Percentiles rank a stretch among this genome's conserved stretches.
These are phyloP conservation scores for Isurus oxyrinchus DNA, from an alignment of 2,113 vertebrate genomes.

Conservation along the genomic window DNA sequence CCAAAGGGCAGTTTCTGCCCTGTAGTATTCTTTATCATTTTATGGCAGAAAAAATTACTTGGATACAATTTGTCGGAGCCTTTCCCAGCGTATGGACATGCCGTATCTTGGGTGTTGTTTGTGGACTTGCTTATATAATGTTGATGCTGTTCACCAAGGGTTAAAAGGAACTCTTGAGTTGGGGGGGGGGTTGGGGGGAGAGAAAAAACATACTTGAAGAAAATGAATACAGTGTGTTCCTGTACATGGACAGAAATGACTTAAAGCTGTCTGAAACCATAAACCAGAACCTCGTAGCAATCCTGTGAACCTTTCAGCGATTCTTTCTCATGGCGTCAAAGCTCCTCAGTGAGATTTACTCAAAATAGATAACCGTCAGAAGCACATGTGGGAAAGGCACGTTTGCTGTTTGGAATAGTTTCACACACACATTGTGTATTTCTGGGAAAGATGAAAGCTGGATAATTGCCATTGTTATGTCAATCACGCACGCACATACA, in stretches of 20 bases:
- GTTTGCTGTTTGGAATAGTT: conserved; percentile 2
- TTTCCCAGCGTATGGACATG: neutral
- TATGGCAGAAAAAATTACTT: neutral
- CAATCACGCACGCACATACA: neutral
- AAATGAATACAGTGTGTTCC: conserved; percentile 35
- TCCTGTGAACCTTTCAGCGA: conserved; percentile 26
- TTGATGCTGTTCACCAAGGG: neutral
- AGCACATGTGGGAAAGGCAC: conserved; percentile 28
- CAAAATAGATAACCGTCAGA: conserved; percentile 30
- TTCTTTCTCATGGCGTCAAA: conserved; percentile 32
- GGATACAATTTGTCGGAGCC: neutral
- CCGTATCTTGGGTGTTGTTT: neutral
- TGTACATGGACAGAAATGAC: neutral
- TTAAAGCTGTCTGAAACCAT: conserved; percentile 33
- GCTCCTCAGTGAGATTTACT: conserved; percentile 16
- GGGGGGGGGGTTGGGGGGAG: too few species aligned
- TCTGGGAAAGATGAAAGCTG: neutral
- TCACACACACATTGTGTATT: neutral
- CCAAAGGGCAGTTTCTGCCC: neutral
- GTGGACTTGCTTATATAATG: neutral
- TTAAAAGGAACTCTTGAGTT: neutral
- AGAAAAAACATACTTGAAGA: neutral
- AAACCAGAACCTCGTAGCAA: conserved; percentile 26
- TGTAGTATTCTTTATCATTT: neutral
- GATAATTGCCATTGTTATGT: neutral